These are phyloP conservation scores for Sylvia atricapilla DNA, from an alignment of 2,113 vertebrate species.

Conservation along the genomic window DNA sequence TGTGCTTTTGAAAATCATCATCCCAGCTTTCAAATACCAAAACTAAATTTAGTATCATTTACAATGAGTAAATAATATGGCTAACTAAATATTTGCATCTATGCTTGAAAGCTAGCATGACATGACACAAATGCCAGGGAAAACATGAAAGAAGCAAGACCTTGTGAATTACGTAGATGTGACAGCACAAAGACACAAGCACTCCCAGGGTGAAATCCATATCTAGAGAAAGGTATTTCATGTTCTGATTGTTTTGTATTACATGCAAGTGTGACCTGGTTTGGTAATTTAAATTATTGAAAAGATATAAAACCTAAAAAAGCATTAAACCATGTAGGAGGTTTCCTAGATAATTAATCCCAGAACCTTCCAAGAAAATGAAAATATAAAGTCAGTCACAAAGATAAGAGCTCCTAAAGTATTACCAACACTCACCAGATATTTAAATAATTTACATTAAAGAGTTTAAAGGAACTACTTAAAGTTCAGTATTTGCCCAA, in stretches of 20 bases:
- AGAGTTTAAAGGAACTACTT: background rate
- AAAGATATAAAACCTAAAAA: too few relatives aligned
- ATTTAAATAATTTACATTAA: background rate
- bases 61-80: background rate
- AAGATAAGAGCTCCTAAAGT: background rate
- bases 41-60: background rate
- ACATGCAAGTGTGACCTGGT: background rate
- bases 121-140: background rate
- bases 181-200: background rate
- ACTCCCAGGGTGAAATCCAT: background rate
- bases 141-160: background rate
- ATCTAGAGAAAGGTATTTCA: background rate
- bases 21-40: background rate
- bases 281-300: background rate
- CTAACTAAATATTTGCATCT: background rate
- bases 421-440: background rate
- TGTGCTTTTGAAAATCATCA: background rate
- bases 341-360: background rate
- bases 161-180: background rate
- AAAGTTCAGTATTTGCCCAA: slow-evolving; percentile 21
- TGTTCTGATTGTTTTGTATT: background rate
- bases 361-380: background rate
- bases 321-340: background rate
- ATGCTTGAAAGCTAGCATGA: background rate
- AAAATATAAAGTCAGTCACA: background rate